These are phyloP conservation scores for Zelostemma sp. DNA, from an alignment of 1,140 invertebrate genomes.

Conservation along the genomic window DNA sequence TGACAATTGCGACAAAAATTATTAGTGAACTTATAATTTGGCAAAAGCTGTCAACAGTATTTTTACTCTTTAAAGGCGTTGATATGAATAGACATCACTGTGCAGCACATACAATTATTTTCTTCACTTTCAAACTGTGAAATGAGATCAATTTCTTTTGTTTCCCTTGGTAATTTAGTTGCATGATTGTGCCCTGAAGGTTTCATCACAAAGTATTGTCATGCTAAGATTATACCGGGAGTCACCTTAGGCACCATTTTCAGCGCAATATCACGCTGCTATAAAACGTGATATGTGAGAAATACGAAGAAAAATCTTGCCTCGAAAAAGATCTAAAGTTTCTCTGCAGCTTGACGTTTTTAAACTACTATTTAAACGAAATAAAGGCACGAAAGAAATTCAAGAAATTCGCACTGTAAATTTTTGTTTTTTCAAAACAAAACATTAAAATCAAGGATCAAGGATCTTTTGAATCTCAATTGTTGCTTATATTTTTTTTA, in stretches of 20 bases:
- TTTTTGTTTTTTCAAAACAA: no score
- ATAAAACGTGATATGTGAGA: conserved; percentile 26
- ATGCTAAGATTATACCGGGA: conserved; percentile 27
- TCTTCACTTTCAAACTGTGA: conserved; percentile 17
- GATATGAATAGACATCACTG: conserved; percentile 17
- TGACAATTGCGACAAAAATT: not conserved
- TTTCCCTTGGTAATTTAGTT: conserved; percentile 23
- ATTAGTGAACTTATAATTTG: not conserved
- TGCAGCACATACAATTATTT: conserved; percentile 16
- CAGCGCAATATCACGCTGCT: conserved; percentile 40
- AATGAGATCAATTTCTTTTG: conserved; percentile 19
- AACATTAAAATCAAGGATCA: no score
- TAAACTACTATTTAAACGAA: no score
- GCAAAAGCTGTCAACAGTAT: no score
- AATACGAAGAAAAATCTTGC: conserved; percentile 33
- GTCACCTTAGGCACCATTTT: conserved; percentile 38
- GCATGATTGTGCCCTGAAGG: conserved; percentile 25
- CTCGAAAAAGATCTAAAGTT: not conserved
- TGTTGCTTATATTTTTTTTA: no score
- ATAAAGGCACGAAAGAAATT: no score
- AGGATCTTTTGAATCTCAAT: no score
- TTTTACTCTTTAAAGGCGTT: no score
- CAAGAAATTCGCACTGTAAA: no score
- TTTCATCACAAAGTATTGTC: conserved; percentile 32
- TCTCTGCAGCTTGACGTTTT: no score